Percentiles rank a stretch among this genome's conserved stretches.
Conservation (phyloP, 2,797 vertebrate genomes). For the Fringilla coelebs region DNA sequence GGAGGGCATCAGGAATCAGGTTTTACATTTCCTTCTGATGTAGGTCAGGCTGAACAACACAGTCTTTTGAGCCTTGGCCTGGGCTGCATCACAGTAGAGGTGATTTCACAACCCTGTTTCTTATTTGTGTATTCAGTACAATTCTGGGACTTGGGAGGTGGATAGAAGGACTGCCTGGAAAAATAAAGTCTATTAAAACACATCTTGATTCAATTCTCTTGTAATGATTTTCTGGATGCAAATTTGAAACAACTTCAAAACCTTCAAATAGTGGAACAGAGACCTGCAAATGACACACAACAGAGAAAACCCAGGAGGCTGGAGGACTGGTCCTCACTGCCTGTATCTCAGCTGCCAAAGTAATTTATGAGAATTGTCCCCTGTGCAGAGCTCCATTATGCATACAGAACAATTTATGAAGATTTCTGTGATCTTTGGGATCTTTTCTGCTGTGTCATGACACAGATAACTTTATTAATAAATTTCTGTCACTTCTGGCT, state of each 20-base stretch:
- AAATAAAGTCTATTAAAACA: background rate
- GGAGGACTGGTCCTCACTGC: background rate
- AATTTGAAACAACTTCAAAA: background rate
- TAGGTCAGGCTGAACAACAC: background rate
- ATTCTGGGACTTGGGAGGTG: background rate
- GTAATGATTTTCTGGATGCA: background rate
- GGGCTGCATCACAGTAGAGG: background rate
- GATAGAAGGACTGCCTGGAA: background rate
- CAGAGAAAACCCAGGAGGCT: background rate
- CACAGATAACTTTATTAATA: background rate
- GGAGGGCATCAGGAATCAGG: background rate
- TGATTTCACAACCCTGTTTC: background rate
- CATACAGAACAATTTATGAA: background rate
- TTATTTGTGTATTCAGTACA: background rate
- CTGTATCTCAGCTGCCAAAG: background rate
- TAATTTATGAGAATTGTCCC: background rate
- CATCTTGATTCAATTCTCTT: slow-evolving; percentile 25
- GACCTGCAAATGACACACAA: background rate
- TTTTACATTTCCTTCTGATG: background rate
- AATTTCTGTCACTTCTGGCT: background rate
- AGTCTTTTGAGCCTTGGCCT: background rate
- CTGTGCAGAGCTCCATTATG: background rate
- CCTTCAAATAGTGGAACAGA: background rate
- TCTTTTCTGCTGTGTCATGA: background rate
- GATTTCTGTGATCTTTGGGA: background rate